Percentiles rank a stretch among this genome's conserved stretches.
phyloP scores from a whole-genome alignment of 2,797 vertebrate genomes.

The Gila robusta region DNA sequence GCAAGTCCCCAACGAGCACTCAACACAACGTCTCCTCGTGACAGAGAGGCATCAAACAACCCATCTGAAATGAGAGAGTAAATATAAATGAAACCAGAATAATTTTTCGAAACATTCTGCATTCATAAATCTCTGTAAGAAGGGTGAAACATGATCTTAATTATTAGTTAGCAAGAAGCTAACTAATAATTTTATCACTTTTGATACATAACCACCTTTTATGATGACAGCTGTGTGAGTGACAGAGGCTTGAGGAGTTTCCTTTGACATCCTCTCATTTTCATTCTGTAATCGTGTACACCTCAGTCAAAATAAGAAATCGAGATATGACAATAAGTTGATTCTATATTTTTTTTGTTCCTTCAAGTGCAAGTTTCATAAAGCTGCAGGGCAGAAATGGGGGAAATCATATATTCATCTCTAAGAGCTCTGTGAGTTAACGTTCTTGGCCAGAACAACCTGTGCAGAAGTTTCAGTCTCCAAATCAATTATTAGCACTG shows the following conservation, averaged over 20 bases:
- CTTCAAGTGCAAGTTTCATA: neutral
- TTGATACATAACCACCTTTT: neutral
- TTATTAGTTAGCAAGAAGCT: neutral
- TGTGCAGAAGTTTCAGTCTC: constrained; percentile 89
- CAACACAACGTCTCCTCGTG: constrained; percentile 83
- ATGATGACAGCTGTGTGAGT: constrained; percentile 5
- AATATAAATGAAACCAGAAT: constrained; percentile 28
- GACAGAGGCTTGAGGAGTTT: constrained; percentile 27
- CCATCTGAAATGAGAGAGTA: constrained; percentile 27
- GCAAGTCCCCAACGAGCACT: constrained; percentile 94
- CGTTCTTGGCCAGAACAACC: constrained; percentile 85
- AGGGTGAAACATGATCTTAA: neutral
- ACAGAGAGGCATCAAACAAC: constrained; percentile 43
- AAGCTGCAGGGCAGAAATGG: neutral
- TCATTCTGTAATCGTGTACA: neutral
- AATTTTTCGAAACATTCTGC: neutral
- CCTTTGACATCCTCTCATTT: constrained; percentile 1
- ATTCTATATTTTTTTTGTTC: constrained; percentile 11
- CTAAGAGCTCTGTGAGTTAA: constrained; percentile 61
- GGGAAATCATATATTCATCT: constrained; percentile 27
- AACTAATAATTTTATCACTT: neutral
- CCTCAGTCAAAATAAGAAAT: constrained; percentile 4
- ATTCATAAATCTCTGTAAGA: neutral
- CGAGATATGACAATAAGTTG: constrained; percentile 3
- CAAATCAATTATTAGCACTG: constrained; percentile 90